Conservation (phyloP, 2,888 invertebrate genomes). For the Yponomeuta evonymella region DNA sequence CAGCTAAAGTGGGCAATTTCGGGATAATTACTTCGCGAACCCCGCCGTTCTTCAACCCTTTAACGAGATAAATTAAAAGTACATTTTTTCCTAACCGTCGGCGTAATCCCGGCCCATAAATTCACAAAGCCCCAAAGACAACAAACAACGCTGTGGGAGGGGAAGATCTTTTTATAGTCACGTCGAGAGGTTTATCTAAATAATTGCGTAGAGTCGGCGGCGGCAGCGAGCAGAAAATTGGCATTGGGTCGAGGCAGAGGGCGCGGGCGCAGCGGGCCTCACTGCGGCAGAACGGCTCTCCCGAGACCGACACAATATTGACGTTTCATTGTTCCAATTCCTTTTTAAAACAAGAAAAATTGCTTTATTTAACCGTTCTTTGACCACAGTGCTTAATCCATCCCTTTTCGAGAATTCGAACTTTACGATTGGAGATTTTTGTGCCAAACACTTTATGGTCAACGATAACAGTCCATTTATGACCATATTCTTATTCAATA, state of each 20-base stretch:
- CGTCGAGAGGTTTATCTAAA: slow-evolving; percentile 76
- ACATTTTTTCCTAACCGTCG: slow-evolving; percentile 73
- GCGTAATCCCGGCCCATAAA: slow-evolving; percentile 69
- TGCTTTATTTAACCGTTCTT: neutral
- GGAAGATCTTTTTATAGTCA: slow-evolving; percentile 75
- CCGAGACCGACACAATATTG: slow-evolving; percentile 20
- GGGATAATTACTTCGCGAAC: slow-evolving; percentile 74
- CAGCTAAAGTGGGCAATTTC: slow-evolving; percentile 75
- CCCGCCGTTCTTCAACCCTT: slow-evolving; percentile 74
- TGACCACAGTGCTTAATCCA: neutral
- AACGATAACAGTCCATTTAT: slow-evolving; percentile 36
- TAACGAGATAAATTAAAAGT: slow-evolving; percentile 77
- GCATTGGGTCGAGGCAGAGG: slow-evolving; percentile 47
- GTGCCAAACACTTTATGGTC: slow-evolving; percentile 24
- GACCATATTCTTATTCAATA: slow-evolving; percentile 42
- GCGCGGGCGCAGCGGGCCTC: slow-evolving; percentile 19
- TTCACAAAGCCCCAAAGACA: slow-evolving; percentile 74
- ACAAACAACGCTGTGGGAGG: slow-evolving; percentile 61
- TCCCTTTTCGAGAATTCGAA: slow-evolving; percentile 14
- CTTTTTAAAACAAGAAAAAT: neutral
- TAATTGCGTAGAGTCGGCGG: slow-evolving; percentile 67
- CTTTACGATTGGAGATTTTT: slow-evolving; percentile 12
- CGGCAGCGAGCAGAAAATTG: slow-evolving; percentile 75
- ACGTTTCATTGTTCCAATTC: slow-evolving; percentile 22
- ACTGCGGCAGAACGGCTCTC: slow-evolving; percentile 8